Evolutionary conservation across 1,140 invertebrate species (phyloP).

Genomic region (Ectropis grisescens): DNA sequence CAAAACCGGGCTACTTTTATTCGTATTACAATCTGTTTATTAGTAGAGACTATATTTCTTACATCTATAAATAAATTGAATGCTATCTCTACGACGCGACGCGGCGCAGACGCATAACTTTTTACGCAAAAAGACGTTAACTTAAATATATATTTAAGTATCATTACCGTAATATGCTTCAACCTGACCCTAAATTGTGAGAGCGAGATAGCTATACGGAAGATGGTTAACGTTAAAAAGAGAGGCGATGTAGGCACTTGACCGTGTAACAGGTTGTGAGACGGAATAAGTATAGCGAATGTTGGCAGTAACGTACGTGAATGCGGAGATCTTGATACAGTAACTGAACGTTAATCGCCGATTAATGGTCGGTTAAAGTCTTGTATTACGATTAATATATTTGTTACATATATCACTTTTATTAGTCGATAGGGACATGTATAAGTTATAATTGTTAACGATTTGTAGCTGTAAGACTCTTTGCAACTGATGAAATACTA

Average conservation of each 20-base stretch:
- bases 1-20: too few relatives aligned
- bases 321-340: slow-evolving; percentile 26
- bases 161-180: slow-evolving; percentile 59
- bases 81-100: too few relatives aligned
- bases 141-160: slow-evolving; percentile 69
- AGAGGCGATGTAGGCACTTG: slow-evolving; percentile 46
- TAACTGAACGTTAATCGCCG: slow-evolving; percentile 15
- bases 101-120: slow-evolving; percentile 23
- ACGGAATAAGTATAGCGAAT: slow-evolving; percentile 59
- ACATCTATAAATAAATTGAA: slow-evolving; percentile 1
- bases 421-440: too few relatives aligned
- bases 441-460: too few relatives aligned
- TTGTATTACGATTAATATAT: too few relatives aligned
- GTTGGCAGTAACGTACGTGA: slow-evolving; percentile 46
- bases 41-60: too few relatives aligned
- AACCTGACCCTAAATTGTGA: slow-evolving; percentile 45
- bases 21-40: too few relatives aligned
- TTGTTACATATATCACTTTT: too few relatives aligned
- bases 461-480: too few relatives aligned
- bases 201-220: slow-evolving; percentile 27
- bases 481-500: too few relatives aligned
- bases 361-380: slow-evolving; percentile 7
- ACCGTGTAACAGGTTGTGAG: slow-evolving; percentile 61
- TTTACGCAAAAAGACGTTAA: slow-evolving; percentile 59
- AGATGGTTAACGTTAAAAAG: slow-evolving; percentile 16